Conservation (phyloP, 2,888 invertebrate species). For the Hydriomena furcata region DNA sequence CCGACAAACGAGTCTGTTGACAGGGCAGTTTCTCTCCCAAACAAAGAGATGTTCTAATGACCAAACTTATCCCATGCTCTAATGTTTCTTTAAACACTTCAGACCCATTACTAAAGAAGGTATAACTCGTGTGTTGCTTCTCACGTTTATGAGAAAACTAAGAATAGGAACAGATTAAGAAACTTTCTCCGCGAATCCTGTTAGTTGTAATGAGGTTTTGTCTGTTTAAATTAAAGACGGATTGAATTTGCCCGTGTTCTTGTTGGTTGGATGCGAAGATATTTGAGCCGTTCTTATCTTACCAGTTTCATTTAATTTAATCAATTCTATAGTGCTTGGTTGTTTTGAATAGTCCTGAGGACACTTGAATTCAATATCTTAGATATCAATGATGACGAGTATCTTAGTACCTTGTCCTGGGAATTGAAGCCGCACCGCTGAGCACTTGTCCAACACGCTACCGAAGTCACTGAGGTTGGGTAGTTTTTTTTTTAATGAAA, state of each 20-base stretch:
- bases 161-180: constrained; percentile 68
- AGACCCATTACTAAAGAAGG: constrained; percentile 48
- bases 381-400: no score
- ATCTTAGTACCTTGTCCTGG: no score
- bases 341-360: no score
- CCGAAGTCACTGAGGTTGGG: no score
- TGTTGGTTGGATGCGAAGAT: constrained; percentile 14
- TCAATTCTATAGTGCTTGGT: no score
- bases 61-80: constrained; percentile 57
- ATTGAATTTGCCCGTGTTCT: constrained; percentile 41
- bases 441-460: no score
- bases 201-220: constrained; percentile 61
- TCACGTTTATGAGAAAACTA: constrained; percentile 68
- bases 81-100: constrained; percentile 70
- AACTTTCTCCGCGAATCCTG: constrained; percentile 58
- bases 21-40: constrained; percentile 28
- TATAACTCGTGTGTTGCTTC: constrained; percentile 50
- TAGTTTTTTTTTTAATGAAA: no score
- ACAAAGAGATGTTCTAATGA: constrained; percentile 57
- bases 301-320: no score
- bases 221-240: constrained; percentile 63
- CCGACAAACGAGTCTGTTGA: constrained; percentile 17
- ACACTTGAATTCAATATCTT: no score
- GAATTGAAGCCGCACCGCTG: no score
- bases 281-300: no score